phyloP scores from a whole-genome alignment of 1,140 invertebrate species.

The Zaprionus camerounensis region DNA sequence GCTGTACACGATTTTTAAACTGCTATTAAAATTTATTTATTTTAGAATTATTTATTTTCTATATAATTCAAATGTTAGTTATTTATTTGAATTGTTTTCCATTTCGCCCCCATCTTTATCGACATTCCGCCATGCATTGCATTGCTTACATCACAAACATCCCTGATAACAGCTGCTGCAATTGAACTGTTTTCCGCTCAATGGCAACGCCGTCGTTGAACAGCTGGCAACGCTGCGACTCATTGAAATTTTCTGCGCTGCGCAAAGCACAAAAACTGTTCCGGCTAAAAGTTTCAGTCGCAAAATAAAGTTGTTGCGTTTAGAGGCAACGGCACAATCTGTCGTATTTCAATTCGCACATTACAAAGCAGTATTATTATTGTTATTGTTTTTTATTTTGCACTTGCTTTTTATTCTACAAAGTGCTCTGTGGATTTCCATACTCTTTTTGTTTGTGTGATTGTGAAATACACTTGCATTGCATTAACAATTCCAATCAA shows the following conservation, averaged over 20 bases:
- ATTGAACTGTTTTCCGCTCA: background rate
- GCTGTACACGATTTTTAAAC: no score
- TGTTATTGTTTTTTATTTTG: slow-evolving; percentile 57
- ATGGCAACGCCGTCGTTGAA: slow-evolving; percentile 9
- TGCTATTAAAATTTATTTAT: no score
- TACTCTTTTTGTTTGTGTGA: slow-evolving; percentile 26
- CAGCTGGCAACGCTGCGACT: slow-evolving; percentile 30
- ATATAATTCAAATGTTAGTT: no score
- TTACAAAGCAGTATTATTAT: slow-evolving; percentile 62
- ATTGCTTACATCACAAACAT: background rate
- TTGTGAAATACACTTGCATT: slow-evolving; percentile 31
- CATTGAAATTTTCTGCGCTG: slow-evolving; percentile 34
- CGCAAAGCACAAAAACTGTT: slow-evolving; percentile 38
- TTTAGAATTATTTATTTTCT: no score
- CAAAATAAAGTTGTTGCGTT: slow-evolving; percentile 60
- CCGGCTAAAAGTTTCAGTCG: slow-evolving; percentile 48
- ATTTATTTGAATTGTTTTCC: background rate
- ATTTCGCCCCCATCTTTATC: background rate
- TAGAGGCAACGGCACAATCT: slow-evolving; percentile 15
- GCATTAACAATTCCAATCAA: slow-evolving; percentile 25
- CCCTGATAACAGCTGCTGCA: slow-evolving; percentile 2
- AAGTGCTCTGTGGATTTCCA: slow-evolving; percentile 15
- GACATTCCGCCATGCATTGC: background rate
- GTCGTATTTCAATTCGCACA: slow-evolving; percentile 41
- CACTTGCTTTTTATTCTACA: slow-evolving; percentile 29